phyloP scores from a whole-genome alignment of 2,888 invertebrate genomes.

The Drosophila paranaensis region DNA sequence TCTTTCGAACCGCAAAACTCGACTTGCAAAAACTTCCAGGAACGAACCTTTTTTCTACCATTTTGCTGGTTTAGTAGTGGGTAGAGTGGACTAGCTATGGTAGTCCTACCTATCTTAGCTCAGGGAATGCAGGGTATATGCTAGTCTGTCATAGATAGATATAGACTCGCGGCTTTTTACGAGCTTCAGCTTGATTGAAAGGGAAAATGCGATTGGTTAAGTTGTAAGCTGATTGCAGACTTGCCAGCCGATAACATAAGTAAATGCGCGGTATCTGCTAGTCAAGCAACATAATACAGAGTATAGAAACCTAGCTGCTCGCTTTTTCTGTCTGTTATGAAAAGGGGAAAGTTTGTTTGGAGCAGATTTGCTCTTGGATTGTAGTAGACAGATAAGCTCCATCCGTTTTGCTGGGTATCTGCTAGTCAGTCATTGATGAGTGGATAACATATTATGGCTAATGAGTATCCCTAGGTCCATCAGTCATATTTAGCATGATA shows the following conservation, averaged over 20 bases:
- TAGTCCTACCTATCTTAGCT: too few species aligned
- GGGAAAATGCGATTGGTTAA: slow-evolving; percentile 2
- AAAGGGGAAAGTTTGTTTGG: too few species aligned
- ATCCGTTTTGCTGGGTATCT: not conserved
- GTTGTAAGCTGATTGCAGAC: not conserved
- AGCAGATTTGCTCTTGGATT: not conserved
- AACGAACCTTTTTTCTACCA: slow-evolving; percentile 22
- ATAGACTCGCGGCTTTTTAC: too few species aligned
- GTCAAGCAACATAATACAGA: not conserved
- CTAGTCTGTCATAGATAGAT: not conserved
- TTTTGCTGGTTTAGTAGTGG: not conserved
- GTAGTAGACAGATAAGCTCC: too few species aligned
- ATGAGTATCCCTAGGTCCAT: not conserved
- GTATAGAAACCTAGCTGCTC: not conserved
- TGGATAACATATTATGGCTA: too few species aligned
- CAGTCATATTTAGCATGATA: slow-evolving; percentile 28
- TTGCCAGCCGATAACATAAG: not conserved
- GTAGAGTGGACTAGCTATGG: not conserved
- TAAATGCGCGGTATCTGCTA: not conserved
- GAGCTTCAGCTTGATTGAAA: not conserved
- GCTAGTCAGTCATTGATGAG: not conserved
- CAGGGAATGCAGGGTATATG: not conserved
- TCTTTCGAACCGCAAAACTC: slow-evolving; percentile 33
- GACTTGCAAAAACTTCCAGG: slow-evolving; percentile 36
- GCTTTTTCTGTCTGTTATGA: too few species aligned